A percentile compares a stretch with the other conserved stretches of the same genome.
Evolutionary conservation across 2,888 invertebrate species (phyloP).

Genomic region (Lasioglossum pauxillum): DNA sequence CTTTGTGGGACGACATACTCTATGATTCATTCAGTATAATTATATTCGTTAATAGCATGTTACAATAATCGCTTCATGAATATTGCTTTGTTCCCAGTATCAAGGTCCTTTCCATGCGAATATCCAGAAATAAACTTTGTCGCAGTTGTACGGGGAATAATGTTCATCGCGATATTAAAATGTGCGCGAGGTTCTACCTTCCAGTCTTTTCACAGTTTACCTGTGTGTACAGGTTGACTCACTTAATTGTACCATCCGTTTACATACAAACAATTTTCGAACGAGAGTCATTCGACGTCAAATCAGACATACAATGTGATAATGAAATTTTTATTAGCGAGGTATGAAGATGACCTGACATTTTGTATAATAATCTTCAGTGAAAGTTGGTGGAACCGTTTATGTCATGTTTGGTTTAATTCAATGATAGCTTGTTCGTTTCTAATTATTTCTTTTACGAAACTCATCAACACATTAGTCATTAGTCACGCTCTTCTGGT

Average conservation of each 20-base stretch:
- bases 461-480: not conserved
- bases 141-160: not conserved
- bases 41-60: conserved; percentile 53
- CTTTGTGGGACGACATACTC: conserved; percentile 4
- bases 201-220: not conserved
- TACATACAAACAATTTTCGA: too few relatives aligned
- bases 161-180: not conserved
- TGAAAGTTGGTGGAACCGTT: not conserved
- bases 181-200: not conserved
- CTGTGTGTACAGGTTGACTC: not conserved
- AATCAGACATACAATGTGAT: too few relatives aligned
- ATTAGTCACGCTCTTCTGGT: not conserved
- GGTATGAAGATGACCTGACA: too few relatives aligned
- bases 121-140: conserved; percentile 20
- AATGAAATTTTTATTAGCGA: too few relatives aligned
- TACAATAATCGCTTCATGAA: conserved; percentile 57
- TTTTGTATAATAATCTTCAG: too few relatives aligned
- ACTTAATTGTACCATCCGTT: not conserved
- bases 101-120: conserved; percentile 19
- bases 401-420: not conserved
- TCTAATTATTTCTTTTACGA: not conserved
- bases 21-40: conserved; percentile 49
- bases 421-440: not conserved
- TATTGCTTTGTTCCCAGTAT: conserved; percentile 37
- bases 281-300: too few relatives aligned